Conservation (phyloP, 2,113 vertebrate genomes). For the Gnathonemus echidnorhynchus region DNA sequence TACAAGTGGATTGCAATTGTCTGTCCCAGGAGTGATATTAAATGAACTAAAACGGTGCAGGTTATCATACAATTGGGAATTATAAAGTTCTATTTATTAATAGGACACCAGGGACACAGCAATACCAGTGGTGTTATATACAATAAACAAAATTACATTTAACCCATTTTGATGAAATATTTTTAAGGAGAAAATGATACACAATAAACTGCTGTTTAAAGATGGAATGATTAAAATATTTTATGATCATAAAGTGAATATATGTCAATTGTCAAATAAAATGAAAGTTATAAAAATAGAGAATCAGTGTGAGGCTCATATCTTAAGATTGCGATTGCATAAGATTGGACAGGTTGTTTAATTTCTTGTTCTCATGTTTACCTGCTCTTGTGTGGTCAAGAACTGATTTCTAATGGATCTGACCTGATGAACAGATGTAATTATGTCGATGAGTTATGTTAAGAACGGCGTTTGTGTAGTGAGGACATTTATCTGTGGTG, state of each 20-base stretch:
- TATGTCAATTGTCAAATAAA: not conserved
- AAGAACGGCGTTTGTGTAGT: not conserved
- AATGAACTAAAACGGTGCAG: not conserved
- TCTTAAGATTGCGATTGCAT: not conserved
- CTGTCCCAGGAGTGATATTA: not conserved
- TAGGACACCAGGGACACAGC: not conserved
- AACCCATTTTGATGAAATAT: not conserved
- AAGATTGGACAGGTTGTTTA: not conserved
- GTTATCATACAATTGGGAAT: not conserved
- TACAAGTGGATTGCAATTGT: not conserved
- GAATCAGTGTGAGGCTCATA: not conserved
- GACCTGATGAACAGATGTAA: not conserved
- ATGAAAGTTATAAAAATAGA: not conserved
- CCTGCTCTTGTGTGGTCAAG: not conserved
- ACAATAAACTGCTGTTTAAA: not conserved
- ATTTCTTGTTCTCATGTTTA: not conserved
- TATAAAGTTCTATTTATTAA: not conserved
- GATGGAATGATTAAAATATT: not conserved
- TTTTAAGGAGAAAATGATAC: not conserved
- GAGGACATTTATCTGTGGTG: not conserved
- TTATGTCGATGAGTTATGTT: not conserved
- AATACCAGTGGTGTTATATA: not conserved
- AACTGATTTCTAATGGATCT: not conserved
- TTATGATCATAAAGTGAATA: not conserved
- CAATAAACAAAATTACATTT: not conserved